Evolutionary conservation across 2,797 vertebrate species (phyloP).

Genomic region (Pseudotriccus pelzelni): DNA sequence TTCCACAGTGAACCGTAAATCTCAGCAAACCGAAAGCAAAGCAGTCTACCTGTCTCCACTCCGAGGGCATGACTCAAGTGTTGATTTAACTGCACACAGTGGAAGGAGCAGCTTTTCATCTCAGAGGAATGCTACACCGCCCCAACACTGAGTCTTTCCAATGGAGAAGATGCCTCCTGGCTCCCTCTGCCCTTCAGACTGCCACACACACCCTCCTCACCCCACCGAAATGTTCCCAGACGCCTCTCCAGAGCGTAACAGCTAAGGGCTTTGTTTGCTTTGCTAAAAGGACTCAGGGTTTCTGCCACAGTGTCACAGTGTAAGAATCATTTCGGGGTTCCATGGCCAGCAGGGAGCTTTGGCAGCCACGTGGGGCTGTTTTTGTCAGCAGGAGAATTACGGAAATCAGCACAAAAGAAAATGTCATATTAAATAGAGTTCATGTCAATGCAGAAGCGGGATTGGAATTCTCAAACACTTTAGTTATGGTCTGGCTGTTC

Average conservation of each 20-base stretch:
- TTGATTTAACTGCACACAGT: neutral
- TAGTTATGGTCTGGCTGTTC: neutral
- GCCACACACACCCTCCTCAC: conserved; percentile 22
- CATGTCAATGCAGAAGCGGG: neutral
- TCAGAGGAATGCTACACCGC: conserved; percentile 37
- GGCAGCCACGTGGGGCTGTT: neutral
- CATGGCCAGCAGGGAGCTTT: neutral
- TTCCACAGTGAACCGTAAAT: neutral
- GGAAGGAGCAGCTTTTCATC: conserved; percentile 44
- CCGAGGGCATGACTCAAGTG: neutral
- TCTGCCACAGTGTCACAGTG: neutral
- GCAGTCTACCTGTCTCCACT: conserved; percentile 6
- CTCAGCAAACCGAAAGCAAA: neutral
- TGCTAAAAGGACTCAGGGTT: neutral
- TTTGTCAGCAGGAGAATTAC: neutral
- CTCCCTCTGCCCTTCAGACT: conserved; percentile 35
- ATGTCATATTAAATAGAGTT: neutral
- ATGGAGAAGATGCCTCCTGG: conserved; percentile 9
- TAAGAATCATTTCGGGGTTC: neutral
- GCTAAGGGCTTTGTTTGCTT: neutral
- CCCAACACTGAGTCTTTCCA: neutral
- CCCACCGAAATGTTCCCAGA: neutral
- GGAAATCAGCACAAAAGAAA: conserved; percentile 35
- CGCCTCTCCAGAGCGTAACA: neutral
- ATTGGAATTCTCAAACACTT: neutral